Percentiles rank a stretch among this genome's conserved stretches.
phyloP scores from a whole-genome alignment of 1,140 invertebrate genomes.

The Drosophila orena region DNA sequence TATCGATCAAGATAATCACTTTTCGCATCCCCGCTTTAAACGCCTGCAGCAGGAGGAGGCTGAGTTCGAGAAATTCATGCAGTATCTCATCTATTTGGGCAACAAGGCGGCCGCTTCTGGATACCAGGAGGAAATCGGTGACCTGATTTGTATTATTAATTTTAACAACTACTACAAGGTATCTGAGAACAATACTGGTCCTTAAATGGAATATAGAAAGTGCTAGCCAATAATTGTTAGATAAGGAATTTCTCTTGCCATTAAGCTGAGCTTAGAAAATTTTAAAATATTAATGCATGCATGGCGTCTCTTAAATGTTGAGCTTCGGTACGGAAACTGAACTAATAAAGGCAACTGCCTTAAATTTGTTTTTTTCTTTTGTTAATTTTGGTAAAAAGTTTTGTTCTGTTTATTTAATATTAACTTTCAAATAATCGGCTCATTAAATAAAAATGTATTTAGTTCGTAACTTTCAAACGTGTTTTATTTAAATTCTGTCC shows the following conservation, averaged over 20 bases:
- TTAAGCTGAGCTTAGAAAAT: not conserved
- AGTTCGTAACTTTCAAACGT: too few species aligned
- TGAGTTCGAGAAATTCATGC: constrained; percentile 80
- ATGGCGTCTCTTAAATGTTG: not conserved
- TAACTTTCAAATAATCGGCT: not conserved
- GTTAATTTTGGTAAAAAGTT: not conserved
- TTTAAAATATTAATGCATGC: not conserved
- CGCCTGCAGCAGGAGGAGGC: constrained; percentile 68
- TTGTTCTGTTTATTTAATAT: not conserved
- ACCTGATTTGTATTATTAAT: constrained; percentile 80
- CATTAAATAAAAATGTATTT: too few species aligned
- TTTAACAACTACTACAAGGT: constrained; percentile 78
- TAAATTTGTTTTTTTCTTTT: too few species aligned
- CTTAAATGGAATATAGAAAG: constrained; percentile 2
- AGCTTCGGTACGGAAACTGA: not conserved
- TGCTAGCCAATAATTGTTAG: not conserved
- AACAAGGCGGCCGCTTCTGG: constrained; percentile 76
- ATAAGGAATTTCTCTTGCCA: constrained; percentile 5
- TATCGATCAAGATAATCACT: constrained; percentile 50
- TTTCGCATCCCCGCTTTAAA: constrained; percentile 71
- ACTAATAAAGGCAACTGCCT: not conserved
- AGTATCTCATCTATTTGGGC: constrained; percentile 79
- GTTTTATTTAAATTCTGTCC: too few species aligned
- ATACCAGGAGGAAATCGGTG: constrained; percentile 79
- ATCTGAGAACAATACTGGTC: constrained; percentile 10